Evolutionary conservation across 2,113 vertebrate genomes (phyloP).

Genomic region (Rhegmatorhina hoffmannsi): DNA sequence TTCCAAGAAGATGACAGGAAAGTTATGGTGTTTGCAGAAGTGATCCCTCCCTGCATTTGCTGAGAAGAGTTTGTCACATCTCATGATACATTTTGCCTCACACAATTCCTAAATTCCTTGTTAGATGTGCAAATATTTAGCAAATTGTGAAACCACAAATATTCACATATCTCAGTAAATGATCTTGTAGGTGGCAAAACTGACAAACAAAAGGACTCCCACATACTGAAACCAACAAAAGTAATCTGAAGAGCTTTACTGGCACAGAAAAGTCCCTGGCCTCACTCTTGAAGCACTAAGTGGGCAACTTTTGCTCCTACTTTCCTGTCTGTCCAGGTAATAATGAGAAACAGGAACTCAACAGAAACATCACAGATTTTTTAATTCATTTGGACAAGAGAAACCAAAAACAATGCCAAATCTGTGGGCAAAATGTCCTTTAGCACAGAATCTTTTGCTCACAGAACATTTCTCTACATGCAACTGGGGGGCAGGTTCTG

Average conservation of each 20-base stretch:
- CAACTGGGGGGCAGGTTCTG: neutral
- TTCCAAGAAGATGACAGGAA: neutral
- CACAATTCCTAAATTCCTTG: neutral
- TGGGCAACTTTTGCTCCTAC: neutral
- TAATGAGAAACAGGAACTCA: neutral
- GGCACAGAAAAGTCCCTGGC: neutral
- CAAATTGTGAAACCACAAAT: slow-evolving; percentile 5
- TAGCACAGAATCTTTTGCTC: neutral
- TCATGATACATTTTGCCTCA: neutral
- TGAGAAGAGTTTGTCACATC: neutral
- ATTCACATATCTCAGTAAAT: neutral
- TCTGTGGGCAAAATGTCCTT: neutral
- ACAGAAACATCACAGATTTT: neutral
- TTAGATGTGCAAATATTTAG: neutral
- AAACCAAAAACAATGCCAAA: neutral
- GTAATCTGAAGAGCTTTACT: neutral
- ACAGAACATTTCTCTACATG: neutral
- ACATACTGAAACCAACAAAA: neutral
- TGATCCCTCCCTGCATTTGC: neutral
- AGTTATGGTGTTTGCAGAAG: neutral
- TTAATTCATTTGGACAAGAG: neutral
- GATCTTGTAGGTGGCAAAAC: slow-evolving; percentile 14
- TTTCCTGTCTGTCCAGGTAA: neutral
- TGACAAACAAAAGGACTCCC: neutral
- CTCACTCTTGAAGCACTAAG: neutral